A percentile compares a stretch with the other conserved stretches of the same genome.
These are phyloP conservation scores for Agelastica alni DNA, from an alignment of 2,888 invertebrate genomes.

Conservation along the genomic window DNA sequence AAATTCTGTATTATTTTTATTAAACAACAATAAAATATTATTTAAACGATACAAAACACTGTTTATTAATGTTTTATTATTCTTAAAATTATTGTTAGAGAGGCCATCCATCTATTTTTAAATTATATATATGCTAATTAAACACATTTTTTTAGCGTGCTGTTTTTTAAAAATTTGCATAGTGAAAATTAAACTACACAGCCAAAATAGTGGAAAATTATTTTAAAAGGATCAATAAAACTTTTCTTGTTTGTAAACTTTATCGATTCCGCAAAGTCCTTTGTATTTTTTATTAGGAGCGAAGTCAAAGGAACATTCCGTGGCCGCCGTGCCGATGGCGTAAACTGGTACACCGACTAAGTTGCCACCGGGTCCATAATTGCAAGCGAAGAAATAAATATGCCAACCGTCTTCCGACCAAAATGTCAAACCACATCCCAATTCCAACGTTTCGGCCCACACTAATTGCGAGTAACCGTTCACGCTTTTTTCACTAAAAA, in stretches of 20 bases:
- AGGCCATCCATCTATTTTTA: no score
- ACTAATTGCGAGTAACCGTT: conserved; percentile 7
- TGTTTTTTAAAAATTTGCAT: no score
- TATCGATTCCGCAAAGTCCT: conserved; percentile 9
- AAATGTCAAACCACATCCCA: conserved; percentile 7
- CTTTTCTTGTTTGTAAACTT: neutral
- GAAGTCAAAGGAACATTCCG: neutral
- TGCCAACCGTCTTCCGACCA: neutral
- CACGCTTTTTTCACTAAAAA: conserved; percentile 26
- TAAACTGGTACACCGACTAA: neutral
- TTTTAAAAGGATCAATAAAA: neutral
- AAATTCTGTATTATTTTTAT: no score
- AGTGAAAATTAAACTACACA: no score
- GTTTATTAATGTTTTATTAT: no score
- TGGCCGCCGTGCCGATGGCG: neutral
- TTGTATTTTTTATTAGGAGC: neutral
- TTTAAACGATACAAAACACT: no score
- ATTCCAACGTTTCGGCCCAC: conserved; percentile 35
- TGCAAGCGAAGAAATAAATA: conserved; percentile 5
- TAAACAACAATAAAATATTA: no score
- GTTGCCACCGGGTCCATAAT: conserved; percentile 8
- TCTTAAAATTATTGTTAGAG: no score
- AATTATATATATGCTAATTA: no score
- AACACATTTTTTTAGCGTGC: no score
- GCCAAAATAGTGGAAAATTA: no score